These are phyloP conservation scores for Yoshiicerus persimilis DNA, from an alignment of 1,140 invertebrate genomes.

Conservation along the genomic window DNA sequence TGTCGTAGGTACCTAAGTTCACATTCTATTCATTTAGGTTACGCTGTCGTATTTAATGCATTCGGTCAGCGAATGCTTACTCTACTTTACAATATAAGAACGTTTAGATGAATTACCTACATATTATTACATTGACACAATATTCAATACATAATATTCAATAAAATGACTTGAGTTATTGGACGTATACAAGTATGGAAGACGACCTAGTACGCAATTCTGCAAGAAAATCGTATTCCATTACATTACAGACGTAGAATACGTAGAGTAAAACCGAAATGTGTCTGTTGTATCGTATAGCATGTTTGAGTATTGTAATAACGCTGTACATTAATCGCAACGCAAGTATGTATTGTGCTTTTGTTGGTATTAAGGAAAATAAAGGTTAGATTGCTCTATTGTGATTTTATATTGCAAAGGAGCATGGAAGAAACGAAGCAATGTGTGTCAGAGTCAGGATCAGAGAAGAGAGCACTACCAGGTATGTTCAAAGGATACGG, in stretches of 20 bases:
- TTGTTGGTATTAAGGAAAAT: too few species aligned
- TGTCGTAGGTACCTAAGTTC: too few species aligned
- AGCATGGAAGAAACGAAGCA: neutral
- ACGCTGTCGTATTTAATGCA: too few species aligned
- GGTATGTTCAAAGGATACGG: neutral
- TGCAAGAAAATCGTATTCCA: neutral
- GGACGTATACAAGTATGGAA: neutral
- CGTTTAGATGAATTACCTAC: too few species aligned
- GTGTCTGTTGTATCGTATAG: neutral
- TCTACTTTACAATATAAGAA: too few species aligned
- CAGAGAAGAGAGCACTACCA: neutral
- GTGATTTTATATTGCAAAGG: neutral
- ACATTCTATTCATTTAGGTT: too few species aligned
- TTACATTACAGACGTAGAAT: neutral
- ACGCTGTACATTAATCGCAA: neutral
- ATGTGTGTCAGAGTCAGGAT: neutral
- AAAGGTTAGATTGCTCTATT: neutral
- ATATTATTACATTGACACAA: too few species aligned
- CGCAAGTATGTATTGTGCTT: neutral
- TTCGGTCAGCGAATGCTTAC: too few species aligned
- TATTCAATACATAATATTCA: too few species aligned
- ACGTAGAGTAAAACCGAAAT: neutral
- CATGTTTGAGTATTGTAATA: neutral
- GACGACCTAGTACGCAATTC: neutral
- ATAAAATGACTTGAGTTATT: constrained; percentile 15